These are phyloP conservation scores for Homalodisca vitripennis DNA, from an alignment of 1,140 invertebrate genomes.

Conservation along the genomic window DNA sequence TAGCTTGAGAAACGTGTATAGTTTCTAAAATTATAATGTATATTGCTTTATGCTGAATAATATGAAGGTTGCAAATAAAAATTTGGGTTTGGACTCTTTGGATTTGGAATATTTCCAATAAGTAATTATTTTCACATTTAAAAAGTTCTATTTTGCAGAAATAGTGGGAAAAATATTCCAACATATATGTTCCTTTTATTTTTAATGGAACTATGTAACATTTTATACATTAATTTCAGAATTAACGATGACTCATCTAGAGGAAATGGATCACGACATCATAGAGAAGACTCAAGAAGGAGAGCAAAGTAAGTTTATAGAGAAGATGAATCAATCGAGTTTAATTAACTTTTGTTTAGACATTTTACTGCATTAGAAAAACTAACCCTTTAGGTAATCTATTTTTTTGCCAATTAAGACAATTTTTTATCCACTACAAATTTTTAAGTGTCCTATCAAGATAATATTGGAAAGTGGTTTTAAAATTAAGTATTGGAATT, in stretches of 20 bases:
- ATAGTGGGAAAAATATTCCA: not conserved
- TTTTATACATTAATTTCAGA: conserved; percentile 8
- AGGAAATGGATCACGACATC: not conserved
- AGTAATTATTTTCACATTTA: no score
- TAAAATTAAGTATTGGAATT: not conserved
- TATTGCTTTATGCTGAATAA: not conserved
- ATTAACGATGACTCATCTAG: not conserved
- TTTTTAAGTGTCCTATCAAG: no score
- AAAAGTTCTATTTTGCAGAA: no score
- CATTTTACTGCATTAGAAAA: not conserved
- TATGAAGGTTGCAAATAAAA: not conserved
- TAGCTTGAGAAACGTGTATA: no score
- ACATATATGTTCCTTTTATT: not conserved
- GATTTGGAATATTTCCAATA: no score
- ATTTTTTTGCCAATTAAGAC: no score
- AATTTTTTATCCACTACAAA: no score
- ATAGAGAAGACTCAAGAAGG: not conserved
- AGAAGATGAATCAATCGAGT: not conserved
- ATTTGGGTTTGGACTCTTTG: not conserved
- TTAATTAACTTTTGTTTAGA: not conserved
- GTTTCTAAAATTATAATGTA: no score
- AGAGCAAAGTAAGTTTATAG: not conserved
- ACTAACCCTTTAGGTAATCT: no score
- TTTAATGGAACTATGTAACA: not conserved
- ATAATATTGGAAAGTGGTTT: not conserved